These are phyloP conservation scores for Neomonachus schauinslandi DNA, from an alignment of 2,113 vertebrate species.

Conservation along the genomic window DNA sequence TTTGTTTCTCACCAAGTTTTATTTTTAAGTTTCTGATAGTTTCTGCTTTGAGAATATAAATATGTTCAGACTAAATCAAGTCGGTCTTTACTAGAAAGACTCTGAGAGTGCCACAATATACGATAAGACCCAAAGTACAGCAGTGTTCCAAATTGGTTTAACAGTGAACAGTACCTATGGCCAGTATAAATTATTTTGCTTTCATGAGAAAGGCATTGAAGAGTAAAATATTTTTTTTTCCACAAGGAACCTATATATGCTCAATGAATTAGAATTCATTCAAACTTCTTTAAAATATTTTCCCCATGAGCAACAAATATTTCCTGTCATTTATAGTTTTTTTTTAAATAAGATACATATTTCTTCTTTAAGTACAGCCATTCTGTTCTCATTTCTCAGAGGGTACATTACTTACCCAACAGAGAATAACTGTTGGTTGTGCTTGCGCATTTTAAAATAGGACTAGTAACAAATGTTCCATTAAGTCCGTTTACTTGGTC, in stretches of 20 bases:
- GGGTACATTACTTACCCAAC: background rate
- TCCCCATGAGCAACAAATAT: background rate
- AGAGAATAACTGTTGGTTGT: background rate
- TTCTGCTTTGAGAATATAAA: slow-evolving; percentile 15
- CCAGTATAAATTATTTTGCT: background rate
- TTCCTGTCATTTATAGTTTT: background rate
- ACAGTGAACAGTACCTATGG: background rate
- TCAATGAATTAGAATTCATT: background rate
- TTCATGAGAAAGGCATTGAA: background rate
- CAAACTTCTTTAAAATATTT: background rate
- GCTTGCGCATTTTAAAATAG: background rate
- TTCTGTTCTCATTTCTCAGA: background rate
- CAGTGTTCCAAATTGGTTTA: background rate
- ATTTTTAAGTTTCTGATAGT: background rate
- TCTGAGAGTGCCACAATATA: background rate
- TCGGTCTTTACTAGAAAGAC: background rate
- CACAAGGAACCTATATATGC: background rate
- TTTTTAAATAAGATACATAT: background rate
- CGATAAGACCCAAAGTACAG: background rate
- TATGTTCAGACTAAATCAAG: background rate
- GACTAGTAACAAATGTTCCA: background rate
- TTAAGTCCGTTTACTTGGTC: background rate
- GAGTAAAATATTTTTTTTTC: background rate
- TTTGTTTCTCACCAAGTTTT: background rate
- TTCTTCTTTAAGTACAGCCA: background rate